phyloP scores from a whole-genome alignment of 2,888 invertebrate genomes.

The Ophraella communa region DNA sequence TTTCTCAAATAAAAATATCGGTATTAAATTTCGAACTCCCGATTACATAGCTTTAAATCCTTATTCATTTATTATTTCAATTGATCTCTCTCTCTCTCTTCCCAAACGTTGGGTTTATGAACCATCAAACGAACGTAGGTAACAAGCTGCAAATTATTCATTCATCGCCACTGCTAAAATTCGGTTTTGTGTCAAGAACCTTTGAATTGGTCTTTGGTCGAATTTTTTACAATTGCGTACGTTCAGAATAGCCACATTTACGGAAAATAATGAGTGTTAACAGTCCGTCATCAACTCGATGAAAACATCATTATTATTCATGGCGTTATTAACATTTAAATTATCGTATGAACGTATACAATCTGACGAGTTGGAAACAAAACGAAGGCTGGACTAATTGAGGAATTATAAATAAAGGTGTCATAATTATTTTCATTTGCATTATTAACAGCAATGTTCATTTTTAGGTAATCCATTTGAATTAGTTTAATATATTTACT shows the following conservation, averaged over 20 bases:
- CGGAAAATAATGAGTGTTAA: not conserved
- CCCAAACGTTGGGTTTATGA: too few relatives aligned
- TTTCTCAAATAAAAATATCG: constrained; percentile 20
- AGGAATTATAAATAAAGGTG: constrained; percentile 13
- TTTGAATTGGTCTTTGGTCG: too few relatives aligned
- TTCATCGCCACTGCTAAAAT: too few relatives aligned
- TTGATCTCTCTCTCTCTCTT: constrained; percentile 1
- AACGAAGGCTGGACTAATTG: constrained; percentile 3
- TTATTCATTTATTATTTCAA: constrained; percentile 17
- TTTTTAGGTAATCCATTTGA: not conserved
- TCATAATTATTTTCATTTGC: not conserved
- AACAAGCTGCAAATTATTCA: too few relatives aligned
- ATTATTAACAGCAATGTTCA: constrained; percentile 6
- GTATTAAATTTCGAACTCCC: constrained; percentile 20
- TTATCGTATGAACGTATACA: constrained; percentile 7
- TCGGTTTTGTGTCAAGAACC: too few relatives aligned
- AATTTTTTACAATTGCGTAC: too few relatives aligned
- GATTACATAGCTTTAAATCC: constrained; percentile 22
- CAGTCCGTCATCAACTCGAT: not conserved
- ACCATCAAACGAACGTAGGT: too few relatives aligned
- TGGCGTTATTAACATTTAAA: constrained; percentile 20
- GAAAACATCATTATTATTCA: constrained; percentile 21
- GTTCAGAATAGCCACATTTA: not conserved
- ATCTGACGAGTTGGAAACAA: not conserved
- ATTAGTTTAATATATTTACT: too few relatives aligned